Evolutionary conservation across 1,140 invertebrate species (phyloP).

Genomic region (Sesamia nonagrioides): DNA sequence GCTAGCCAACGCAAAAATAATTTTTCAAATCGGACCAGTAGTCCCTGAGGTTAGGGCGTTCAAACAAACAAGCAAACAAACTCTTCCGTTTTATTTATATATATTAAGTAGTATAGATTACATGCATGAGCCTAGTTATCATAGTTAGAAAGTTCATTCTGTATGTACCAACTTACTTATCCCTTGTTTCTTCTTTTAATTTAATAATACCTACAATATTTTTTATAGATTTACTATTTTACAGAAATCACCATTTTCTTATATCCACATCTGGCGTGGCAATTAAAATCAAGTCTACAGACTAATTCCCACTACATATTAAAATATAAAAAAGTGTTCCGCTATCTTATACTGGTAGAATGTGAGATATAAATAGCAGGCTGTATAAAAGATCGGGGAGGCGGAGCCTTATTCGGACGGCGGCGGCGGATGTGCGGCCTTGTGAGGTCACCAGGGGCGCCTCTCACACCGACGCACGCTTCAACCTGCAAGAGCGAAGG

Average conservation of each 20-base stretch:
- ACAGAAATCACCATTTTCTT: background rate
- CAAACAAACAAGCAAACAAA: too few relatives aligned
- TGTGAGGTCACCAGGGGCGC: constrained; percentile 64
- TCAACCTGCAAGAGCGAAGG: background rate
- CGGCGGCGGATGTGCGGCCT: constrained; percentile 71
- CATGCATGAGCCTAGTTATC: too few relatives aligned
- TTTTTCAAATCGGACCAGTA: too few relatives aligned
- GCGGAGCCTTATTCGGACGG: constrained; percentile 63
- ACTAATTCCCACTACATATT: constrained; percentile 13
- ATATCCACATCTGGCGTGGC: background rate
- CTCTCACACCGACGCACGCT: constrained; percentile 56
- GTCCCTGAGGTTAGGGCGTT: too few relatives aligned
- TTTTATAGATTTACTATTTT: too few relatives aligned
- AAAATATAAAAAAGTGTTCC: constrained; percentile 21
- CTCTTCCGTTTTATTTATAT: too few relatives aligned
- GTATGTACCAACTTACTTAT: too few relatives aligned
- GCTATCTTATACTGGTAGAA: constrained; percentile 35
- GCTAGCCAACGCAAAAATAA: too few relatives aligned
- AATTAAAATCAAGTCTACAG: background rate
- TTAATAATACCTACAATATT: too few relatives aligned
- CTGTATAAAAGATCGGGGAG: constrained; percentile 52
- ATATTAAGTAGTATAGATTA: too few relatives aligned
- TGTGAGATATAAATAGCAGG: constrained; percentile 31
- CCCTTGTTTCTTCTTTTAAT: too few relatives aligned
- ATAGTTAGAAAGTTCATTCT: too few relatives aligned